Percentiles rank a stretch among this genome's conserved stretches.
Conservation (phyloP, 2,113 vertebrate genomes). For the Rhinolophus ferrumequinum region DNA sequence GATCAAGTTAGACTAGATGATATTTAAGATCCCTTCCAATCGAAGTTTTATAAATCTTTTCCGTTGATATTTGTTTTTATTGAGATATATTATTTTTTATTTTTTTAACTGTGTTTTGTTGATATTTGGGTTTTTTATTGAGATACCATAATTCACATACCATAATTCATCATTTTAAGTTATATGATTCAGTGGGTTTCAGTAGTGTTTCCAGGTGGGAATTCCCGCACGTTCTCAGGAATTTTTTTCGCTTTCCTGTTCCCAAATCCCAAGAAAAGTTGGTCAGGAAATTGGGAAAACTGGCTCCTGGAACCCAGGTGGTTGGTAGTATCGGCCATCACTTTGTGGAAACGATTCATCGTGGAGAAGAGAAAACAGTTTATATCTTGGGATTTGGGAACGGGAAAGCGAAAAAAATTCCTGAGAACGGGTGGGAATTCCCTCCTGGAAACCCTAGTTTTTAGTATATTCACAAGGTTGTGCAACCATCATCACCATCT, state of each 20-base stretch:
- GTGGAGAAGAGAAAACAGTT: too few species aligned
- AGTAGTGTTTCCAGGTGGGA: too few species aligned
- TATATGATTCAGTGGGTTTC: neutral
- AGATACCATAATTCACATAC: neutral
- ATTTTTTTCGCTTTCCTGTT: too few species aligned
- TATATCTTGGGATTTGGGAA: too few species aligned
- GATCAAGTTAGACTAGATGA: neutral
- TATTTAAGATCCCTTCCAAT: neutral
- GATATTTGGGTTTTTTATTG: neutral
- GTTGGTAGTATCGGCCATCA: too few species aligned
- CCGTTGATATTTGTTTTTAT: neutral
- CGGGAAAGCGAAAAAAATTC: too few species aligned
- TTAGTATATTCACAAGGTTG: neutral
- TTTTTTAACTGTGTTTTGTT: neutral
- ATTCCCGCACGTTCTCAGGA: too few species aligned
- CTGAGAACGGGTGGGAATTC: too few species aligned
- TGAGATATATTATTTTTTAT: neutral
- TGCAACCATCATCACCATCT: neutral
- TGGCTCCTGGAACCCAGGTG: too few species aligned
- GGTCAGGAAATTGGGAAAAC: too few species aligned
- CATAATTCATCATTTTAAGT: neutral
- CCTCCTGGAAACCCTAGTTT: neutral
- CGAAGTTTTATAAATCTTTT: neutral
- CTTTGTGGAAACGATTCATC: too few species aligned
- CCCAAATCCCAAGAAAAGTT: too few species aligned